These are phyloP conservation scores for Tenualosa thibaudeaui DNA, from an alignment of 2,797 vertebrate species.

Conservation along the genomic window DNA sequence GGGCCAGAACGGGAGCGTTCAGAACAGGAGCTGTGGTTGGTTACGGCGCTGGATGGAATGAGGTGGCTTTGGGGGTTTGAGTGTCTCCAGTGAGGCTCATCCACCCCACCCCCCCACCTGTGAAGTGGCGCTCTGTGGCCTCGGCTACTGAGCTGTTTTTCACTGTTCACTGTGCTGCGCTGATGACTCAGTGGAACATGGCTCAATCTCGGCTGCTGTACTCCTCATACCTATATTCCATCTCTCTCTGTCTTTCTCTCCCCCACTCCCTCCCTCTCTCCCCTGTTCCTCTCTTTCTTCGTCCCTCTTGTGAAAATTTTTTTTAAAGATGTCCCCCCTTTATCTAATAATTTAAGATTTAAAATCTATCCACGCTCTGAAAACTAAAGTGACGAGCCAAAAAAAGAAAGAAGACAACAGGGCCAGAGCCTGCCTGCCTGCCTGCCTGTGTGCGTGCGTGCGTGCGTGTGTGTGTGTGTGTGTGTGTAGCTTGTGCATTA, in stretches of 20 bases:
- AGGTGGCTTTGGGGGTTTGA: slow-evolving; percentile 9
- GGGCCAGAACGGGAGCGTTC: slow-evolving; percentile 5
- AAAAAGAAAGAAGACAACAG: not conserved
- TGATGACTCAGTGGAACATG: slow-evolving; percentile 13
- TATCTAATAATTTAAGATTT: not conserved
- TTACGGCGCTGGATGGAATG: slow-evolving; percentile 6
- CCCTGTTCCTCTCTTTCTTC: too few species aligned
- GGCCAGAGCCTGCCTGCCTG: not conserved
- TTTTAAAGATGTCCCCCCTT: not conserved
- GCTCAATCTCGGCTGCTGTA: not conserved
- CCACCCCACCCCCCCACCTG: not conserved
- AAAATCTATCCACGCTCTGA: not conserved
- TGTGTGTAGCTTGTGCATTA: not conserved
- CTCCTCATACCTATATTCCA: not conserved
- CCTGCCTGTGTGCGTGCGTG: not conserved
- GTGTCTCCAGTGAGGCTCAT: not conserved
- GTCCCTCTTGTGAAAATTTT: too few species aligned
- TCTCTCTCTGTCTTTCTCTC: not conserved
- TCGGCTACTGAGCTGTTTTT: not conserved
- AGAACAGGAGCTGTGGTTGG: slow-evolving; percentile 12
- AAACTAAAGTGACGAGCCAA: not conserved
- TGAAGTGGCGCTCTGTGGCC: not conserved
- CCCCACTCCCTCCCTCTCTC: not conserved
- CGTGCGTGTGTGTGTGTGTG: slow-evolving; percentile 23
- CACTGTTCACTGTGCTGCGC: not conserved